These are phyloP conservation scores for Gonatopus flavifemur DNA, from an alignment of 1,140 invertebrate genomes.

Conservation along the genomic window DNA sequence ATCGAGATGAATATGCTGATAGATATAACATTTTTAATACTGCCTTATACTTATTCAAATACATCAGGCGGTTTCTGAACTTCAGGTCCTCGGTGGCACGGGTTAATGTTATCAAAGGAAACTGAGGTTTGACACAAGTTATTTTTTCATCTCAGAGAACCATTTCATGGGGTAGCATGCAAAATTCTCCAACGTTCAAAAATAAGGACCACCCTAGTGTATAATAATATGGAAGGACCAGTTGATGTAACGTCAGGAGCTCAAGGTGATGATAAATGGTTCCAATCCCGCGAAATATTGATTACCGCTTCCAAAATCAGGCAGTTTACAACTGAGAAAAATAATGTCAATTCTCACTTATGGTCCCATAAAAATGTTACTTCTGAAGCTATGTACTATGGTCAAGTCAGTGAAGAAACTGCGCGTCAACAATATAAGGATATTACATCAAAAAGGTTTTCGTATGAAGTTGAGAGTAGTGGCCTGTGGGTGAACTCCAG, in stretches of 20 bases:
- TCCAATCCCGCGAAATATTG: constrained; percentile 6
- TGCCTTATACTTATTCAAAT: no score
- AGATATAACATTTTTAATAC: no score
- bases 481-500: constrained; percentile 16
- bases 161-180: no score
- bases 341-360: neutral
- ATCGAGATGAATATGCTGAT: no score
- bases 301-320: constrained; percentile 15
- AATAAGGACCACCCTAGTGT: no score
- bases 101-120: no score
- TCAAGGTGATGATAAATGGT: constrained; percentile 3
- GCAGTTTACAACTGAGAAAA: neutral
- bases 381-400: constrained; percentile 6
- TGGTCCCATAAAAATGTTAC: constrained; percentile 5
- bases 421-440: constrained; percentile 3
- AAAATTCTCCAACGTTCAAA: no score
- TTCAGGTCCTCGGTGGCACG: no score
- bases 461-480: constrained; percentile 2
- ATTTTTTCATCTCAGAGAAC: no score
- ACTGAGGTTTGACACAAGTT: no score
- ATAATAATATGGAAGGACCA: neutral
- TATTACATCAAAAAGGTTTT: neutral
- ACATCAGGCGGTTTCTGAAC: no score
- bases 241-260: neutral
- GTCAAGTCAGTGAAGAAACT: constrained; percentile 1